A percentile compares a stretch with the other conserved stretches of the same genome.
Conservation (phyloP, 1,140 invertebrate genomes). For the Drosophila ogumai region DNA sequence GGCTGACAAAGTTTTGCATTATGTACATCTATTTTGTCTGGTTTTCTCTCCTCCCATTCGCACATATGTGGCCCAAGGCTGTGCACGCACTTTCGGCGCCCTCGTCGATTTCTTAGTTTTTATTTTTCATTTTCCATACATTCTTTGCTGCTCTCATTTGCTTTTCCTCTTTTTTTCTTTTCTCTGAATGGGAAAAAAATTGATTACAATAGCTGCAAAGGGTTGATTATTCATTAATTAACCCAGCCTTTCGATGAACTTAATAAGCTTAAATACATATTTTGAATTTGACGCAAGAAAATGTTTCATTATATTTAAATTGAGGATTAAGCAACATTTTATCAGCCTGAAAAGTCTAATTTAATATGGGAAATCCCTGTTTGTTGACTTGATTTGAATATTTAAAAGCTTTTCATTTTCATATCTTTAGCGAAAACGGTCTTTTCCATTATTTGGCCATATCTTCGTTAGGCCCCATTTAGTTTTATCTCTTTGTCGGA, state of each 20-base stretch:
- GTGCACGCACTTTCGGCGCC: slow-evolving; percentile 54
- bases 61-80: slow-evolving; percentile 47
- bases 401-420: neutral
- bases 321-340: neutral
- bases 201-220: neutral
- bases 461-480: slow-evolving; percentile 13
- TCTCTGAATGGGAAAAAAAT: slow-evolving; percentile 5
- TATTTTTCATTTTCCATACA: slow-evolving; percentile 44
- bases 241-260: neutral
- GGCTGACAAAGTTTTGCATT: slow-evolving; percentile 65
- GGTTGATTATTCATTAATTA: slow-evolving; percentile 5
- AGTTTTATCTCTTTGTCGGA: slow-evolving; percentile 27
- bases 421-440: neutral
- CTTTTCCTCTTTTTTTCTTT: slow-evolving; percentile 15
- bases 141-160: slow-evolving; percentile 20
- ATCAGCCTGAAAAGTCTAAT: neutral
- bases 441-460: slow-evolving; percentile 1
- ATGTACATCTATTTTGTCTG: slow-evolving; percentile 41
- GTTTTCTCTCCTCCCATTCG: slow-evolving; percentile 18
- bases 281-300: neutral
- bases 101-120: slow-evolving; percentile 37
- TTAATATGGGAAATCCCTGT: neutral
- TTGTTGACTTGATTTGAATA: neutral
- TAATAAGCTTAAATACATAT: neutral
- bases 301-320: neutral